Base-by-base conservation (phyloP, 2,888 invertebrate species). In the Acanthacorydalis orientalis region DNA sequence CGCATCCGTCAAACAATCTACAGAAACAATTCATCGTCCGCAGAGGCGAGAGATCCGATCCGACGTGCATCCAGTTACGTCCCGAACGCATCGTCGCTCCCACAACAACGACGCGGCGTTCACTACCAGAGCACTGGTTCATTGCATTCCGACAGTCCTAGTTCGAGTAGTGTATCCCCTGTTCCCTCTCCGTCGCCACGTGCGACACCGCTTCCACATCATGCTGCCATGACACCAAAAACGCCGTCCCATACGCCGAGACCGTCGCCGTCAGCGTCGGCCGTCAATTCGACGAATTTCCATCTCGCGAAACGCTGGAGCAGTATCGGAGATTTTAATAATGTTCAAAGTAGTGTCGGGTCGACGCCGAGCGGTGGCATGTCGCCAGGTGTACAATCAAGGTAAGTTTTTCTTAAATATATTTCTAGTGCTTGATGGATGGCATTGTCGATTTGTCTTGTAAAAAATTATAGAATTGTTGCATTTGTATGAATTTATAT, bases 51-150 rank as follows among this genome's bases (percentile, higher is more conserved):
- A 12, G 46, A 46, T 14, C 9, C 32, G 12, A 23, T 31, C 11
- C 31, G 32, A 32, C 46, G 46, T 15, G 46, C 46, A 14, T 44
- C 44, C n/a, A 44, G 44, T 35, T 44, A 44, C 23, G 44, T 44
- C 8, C 44, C 44, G n/a, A 23, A 23, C 23, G 23, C 23, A 23
- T 23, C 23, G 6, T 64, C 65, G 2, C 53, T 65, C 45, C 65
- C 65, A 7, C 65, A 64, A 54, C 65, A 65, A 54, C 57, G 84
- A 63, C 76, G 83, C 57, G 80, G 82, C 23, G 78, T 83, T 10
- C 84, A 85, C 63, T 85, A 87, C 66, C 86, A 87, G 61, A 86
- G 86, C 1, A 84, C 84, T 43, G 83, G 83, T 14, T 84, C 84
- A 2, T 70, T 85, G 44, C 86, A 87, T 65, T 86, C 86, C 44